Evolutionary conservation across 2,888 invertebrate genomes (phyloP).

Genomic region (Drosophila phalerata): DNA sequence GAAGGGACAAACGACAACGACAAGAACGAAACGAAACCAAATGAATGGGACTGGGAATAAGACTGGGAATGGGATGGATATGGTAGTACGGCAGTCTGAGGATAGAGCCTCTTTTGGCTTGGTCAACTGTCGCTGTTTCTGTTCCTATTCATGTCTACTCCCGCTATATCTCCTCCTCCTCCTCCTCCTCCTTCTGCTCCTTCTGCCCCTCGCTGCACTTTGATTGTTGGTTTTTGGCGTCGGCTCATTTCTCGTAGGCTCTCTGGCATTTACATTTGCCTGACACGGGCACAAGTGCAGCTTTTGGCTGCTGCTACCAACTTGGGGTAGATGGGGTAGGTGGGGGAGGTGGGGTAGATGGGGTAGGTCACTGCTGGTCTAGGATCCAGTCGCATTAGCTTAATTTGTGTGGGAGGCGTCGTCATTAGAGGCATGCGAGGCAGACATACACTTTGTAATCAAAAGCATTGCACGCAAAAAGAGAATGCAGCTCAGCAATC

Average conservation of each 20-base stretch:
- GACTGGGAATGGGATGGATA: conserved; percentile 27
- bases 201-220: conserved; percentile 37
- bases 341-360: neutral
- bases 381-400: conserved; percentile 67
- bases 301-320: conserved; percentile 21
- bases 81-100: conserved; percentile 16
- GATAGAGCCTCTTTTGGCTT: conserved; percentile 50
- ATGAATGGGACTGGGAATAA: conserved; percentile 24
- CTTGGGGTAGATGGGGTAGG: neutral
- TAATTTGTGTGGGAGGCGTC: conserved; percentile 74
- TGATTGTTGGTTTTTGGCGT: conserved; percentile 73
- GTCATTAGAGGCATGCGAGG: conserved; percentile 64
- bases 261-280: conserved; percentile 53
- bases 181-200: neutral
- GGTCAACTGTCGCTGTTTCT: conserved; percentile 45
- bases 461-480: conserved; percentile 56
- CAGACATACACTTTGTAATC: conserved; percentile 50
- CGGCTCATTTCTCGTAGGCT: conserved; percentile 62
- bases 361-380: conserved; percentile 31
- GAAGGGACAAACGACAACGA: conserved; percentile 78
- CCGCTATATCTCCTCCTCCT: neutral
- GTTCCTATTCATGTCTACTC: conserved; percentile 12
- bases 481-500: conserved; percentile 51
- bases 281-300: conserved; percentile 76
- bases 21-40: conserved; percentile 68